Base-by-base conservation (phyloP, 2,888 invertebrate species). In the Acrobasis suavella region DNA sequence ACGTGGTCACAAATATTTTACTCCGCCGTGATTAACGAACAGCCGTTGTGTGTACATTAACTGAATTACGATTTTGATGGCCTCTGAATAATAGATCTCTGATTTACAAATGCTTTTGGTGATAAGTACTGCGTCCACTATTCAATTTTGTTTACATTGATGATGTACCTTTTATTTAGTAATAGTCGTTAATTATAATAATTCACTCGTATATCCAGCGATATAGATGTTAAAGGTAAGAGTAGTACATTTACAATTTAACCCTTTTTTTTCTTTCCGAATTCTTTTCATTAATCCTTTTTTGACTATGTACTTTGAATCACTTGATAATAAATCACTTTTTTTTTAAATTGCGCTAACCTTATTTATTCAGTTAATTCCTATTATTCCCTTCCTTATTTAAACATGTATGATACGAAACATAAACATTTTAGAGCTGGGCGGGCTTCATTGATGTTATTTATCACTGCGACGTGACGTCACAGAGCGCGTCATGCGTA, bases 371-470 rank as follows among this genome's bases (percentile, higher is more conserved):
- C 55, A 55, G 38, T 39, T 39, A 15, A 55, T 54, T 54, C 38
- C 9, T 15, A 54, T 38, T 37, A 14, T 38, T 55, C 16, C 38
- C 16, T 39, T 55, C 38, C 55, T 39, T 52, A 46, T 46, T 46
- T n/a, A 46, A 46, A 46, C 46, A 46, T 2, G 22, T 22, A 22
- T 22, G 3, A 22, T 46, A 46, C 52, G 62, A 62, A 64, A 66
- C 60, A 54, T 64, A 66, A 66, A 64, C 62, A 66, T 64, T 66
- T 62, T 15, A 50, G 60, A 22, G 60, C 56, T 60, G 56, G 52
- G 39, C 37, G 39, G 64, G 66, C 64, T 66, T 64, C 64, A 66
- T 66, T 62, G 64, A 46, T 38, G 62, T 63, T 66, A 64, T 64
- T 66, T 66, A 66, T 66, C 61, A 51, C 60, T 22, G 60, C 42